Evolutionary conservation across 2,113 vertebrate genomes (phyloP).

Genomic region (Nothobranchius furzeri): DNA sequence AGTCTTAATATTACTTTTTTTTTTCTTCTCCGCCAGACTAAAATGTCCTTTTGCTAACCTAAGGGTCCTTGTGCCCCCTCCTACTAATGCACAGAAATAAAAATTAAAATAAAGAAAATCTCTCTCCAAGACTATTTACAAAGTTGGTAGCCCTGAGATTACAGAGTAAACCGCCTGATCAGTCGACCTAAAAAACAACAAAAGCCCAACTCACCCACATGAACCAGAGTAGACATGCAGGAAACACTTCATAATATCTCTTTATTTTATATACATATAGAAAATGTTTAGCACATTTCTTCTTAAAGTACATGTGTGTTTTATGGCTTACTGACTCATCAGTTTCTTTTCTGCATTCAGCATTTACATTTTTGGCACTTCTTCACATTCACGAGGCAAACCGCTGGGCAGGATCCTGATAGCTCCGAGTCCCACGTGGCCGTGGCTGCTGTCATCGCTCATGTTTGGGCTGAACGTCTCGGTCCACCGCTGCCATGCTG

Average conservation of each 20-base stretch:
- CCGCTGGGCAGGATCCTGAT: slow-evolving; percentile 17
- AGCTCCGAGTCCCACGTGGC: neutral
- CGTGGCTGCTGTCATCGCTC: slow-evolving; percentile 83
- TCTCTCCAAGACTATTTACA: too few species aligned
- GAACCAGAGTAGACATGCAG: neutral
- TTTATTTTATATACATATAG: slow-evolving; percentile 72
- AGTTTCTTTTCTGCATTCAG: slow-evolving; percentile 19
- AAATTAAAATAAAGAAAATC: too few species aligned
- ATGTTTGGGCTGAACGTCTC: slow-evolving; percentile 82
- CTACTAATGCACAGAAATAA: too few species aligned
- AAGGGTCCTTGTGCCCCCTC: too few species aligned
- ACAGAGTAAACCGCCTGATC: too few species aligned
- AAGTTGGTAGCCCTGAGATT: too few species aligned
- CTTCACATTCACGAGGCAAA: slow-evolving; percentile 61
- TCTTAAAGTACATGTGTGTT: slow-evolving; percentile 35
- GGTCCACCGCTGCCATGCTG: slow-evolving; percentile 79
- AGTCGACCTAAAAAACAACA: too few species aligned
- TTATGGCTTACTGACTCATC: slow-evolving; percentile 43
- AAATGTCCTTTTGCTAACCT: too few species aligned
- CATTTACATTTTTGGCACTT: slow-evolving; percentile 52
- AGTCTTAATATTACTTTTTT: too few species aligned
- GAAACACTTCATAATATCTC: slow-evolving; percentile 45
- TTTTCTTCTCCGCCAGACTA: too few species aligned
- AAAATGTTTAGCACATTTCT: slow-evolving; percentile 73
- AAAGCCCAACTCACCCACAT: too few species aligned